Conservation (phyloP, 2,888 invertebrate genomes). For the Gibbula magus region DNA sequence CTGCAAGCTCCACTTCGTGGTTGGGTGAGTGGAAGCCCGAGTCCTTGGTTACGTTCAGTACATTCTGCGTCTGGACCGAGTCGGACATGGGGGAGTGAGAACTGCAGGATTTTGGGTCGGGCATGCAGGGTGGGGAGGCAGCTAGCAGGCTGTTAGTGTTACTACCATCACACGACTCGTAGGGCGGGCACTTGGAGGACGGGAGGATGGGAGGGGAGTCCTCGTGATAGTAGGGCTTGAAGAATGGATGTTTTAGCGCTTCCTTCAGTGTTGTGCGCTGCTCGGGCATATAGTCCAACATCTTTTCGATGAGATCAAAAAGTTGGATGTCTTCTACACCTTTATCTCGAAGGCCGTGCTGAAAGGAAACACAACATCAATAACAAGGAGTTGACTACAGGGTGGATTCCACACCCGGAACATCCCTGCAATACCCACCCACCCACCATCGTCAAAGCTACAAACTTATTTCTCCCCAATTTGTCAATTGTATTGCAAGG, state of each 20-base stretch:
- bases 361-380: conserved; percentile 70
- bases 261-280: conserved; percentile 91
- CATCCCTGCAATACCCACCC: conserved; percentile 10
- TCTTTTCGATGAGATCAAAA: conserved; percentile 94
- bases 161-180: conserved; percentile 26
- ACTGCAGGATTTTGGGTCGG: neutral
- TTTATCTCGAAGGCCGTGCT: conserved; percentile 92
- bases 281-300: conserved; percentile 97
- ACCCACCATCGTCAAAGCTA: neutral
- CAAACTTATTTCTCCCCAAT: neutral
- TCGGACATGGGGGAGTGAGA: conserved; percentile 4
- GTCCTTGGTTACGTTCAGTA: neutral
- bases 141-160: conserved; percentile 18
- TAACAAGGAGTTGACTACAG: conserved; percentile 23
- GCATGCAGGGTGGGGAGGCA: neutral
- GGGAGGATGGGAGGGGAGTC: conserved; percentile 3
- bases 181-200: conserved; percentile 4
- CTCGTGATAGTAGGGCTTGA: conserved; percentile 75
- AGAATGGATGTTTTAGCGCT: conserved; percentile 94
- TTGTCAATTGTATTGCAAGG: neutral
- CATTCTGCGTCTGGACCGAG: neutral
- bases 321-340: conserved; percentile 93
- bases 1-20: neutral
- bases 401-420: neutral
- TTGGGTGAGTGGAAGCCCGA: conserved; percentile 9